Base-by-base conservation (phyloP, 2,888 invertebrate species). In the Microplitis manilae region DNA sequence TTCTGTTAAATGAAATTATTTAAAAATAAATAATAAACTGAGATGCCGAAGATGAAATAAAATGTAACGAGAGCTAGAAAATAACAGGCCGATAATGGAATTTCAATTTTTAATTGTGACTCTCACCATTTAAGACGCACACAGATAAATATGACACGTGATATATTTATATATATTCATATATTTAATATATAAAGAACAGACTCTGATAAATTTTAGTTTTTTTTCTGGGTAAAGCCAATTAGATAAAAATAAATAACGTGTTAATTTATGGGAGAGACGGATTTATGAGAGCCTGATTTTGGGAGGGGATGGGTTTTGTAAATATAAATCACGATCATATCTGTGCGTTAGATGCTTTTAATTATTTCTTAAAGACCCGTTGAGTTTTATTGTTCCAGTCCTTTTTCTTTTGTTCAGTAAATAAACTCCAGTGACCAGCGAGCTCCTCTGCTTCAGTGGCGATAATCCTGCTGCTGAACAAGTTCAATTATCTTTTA, bases 41-140 rank as follows among this genome's bases (percentile, higher is more conserved):
- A 30, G 30, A 30, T 30, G 30, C 4, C 30, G 30, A 30, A 30
- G 30, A 30, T 30, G 30, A 30, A 30, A 30, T 30, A 30, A 30
- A 30, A 30, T 30, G 4, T 85, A 86, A 82, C 87, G 87, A 87
- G 85, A 88, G 88, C 89, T 89, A 89, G 85, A 87, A 88, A 87
- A 86, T 87, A 87, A 87, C 86, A 85, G 84, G 83, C 83, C 85
- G 85, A 83, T 85, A 86, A 88, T 83, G 86, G 86, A 85, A 85
- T 85, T 85, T 81, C 64, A 87, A 88, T 88, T 84, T 88, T 84
- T 30, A 30, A 30, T 87, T 87, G 87, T 86, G 88, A 88, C 85
- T 87, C 90, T 89, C 90, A 90, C 89, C 89, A 89, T 90, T 90
- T 89, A 78, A 85, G 87, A 87, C 86, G 87, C 86, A 88, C 86